Evolutionary conservation across 2,888 invertebrate genomes (phyloP).

Genomic region (Parelbella ahira): DNA sequence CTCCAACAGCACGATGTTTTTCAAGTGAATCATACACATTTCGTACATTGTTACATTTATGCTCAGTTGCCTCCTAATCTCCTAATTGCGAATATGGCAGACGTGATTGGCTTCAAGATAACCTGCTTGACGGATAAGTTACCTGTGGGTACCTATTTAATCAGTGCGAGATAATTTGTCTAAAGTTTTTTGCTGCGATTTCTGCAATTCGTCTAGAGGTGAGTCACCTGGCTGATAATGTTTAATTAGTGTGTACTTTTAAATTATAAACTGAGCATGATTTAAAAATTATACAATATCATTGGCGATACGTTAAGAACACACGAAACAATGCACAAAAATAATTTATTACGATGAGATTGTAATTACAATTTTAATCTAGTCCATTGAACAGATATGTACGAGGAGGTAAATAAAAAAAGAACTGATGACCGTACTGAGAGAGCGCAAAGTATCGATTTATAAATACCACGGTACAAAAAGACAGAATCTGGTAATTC

Average conservation of each 20-base stretch:
- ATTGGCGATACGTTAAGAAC: no score
- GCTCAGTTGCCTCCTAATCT: constrained; percentile 30
- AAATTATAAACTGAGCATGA: constrained; percentile 18
- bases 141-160: constrained; percentile 29
- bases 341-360: constrained; percentile 13
- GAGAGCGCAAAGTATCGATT: constrained; percentile 18
- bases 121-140: constrained; percentile 31
- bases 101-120: constrained; percentile 32
- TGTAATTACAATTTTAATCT: constrained; percentile 16
- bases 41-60: constrained; percentile 23
- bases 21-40: constrained; percentile 23
- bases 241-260: constrained; percentile 19
- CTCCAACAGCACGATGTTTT: constrained; percentile 26
- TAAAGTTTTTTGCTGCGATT: constrained; percentile 28
- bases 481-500: constrained; percentile 25
- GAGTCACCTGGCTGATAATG: constrained; percentile 14
- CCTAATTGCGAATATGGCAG: constrained; percentile 30
- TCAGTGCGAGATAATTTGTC: constrained; percentile 32
- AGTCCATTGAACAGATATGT: constrained; percentile 7
- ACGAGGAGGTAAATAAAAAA: no score
- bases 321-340: no score
- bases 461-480: constrained; percentile 19
- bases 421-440: constrained; percentile 15
- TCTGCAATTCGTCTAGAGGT: constrained; percentile 21
- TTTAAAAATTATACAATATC: no score